phyloP scores from a whole-genome alignment of 1,140 invertebrate genomes.

The Lordiphosa stackelbergi region DNA sequence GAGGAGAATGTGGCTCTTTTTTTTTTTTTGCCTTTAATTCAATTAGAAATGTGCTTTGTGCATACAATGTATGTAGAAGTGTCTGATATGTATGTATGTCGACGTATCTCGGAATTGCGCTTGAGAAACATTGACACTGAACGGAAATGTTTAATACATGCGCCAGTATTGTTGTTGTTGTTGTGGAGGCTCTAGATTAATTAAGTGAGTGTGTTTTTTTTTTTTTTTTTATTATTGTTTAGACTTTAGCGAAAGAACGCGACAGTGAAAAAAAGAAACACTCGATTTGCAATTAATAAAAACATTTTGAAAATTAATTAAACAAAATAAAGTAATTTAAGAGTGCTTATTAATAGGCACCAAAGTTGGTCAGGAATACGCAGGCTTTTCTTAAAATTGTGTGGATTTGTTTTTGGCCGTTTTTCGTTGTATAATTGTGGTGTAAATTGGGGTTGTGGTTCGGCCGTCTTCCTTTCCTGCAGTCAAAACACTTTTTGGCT shows the following conservation, averaged over 20 bases:
- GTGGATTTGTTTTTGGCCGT: too few relatives aligned
- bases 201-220: conserved; percentile 44
- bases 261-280: conserved; percentile 21
- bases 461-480: too few relatives aligned
- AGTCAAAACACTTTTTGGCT: too few relatives aligned
- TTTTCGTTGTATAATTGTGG: too few relatives aligned
- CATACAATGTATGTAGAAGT: conserved; percentile 27
- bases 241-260: conserved; percentile 34
- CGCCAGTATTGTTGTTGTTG: conserved; percentile 46
- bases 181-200: conserved; percentile 53
- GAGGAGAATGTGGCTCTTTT: conserved; percentile 66
- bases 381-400: too few relatives aligned
- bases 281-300: not conserved
- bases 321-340: too few relatives aligned
- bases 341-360: too few relatives aligned
- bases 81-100: conserved; percentile 39
- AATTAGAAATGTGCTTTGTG: conserved; percentile 63
- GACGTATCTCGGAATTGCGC: conserved; percentile 67
- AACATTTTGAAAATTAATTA: too few relatives aligned
- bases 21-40: conserved; percentile 73
- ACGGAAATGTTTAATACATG: conserved; percentile 77
- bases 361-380: too few relatives aligned
- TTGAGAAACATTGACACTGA: conserved; percentile 77
- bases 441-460: too few relatives aligned
- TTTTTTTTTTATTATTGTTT: conserved; percentile 38